Evolutionary conservation across 2,113 vertebrate genomes (phyloP), one percentile per base, ranked within the genome.

Genomic region (Oreochromis spilurus): DNA sequence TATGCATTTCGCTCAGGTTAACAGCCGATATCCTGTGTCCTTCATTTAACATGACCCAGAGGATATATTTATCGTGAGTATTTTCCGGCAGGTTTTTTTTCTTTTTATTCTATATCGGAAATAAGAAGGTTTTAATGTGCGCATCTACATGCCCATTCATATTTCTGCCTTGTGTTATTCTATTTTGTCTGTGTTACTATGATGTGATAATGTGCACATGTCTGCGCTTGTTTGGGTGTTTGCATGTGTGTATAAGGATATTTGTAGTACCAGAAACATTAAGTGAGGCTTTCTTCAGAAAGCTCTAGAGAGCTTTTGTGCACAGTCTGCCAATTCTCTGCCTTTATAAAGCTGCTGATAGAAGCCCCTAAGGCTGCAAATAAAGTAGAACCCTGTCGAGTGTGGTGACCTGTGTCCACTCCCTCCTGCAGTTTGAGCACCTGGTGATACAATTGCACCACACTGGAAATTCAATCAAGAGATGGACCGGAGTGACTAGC

Each of bases 1-100:
- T 97, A 99, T 99, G 96, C 96, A 99, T 97, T 88, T 93, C 86
- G 93, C 92, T 95, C 95, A 96, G 94, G 96, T 95, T 94, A 95
- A 96, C 84, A 3, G 92, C 92, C 95, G 94, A 96, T 97, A 97
- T 98, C 97, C 95, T 91, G 96, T 98, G 96, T 98, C 97, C 95
- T 87, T 93, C 91, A 88, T 83, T 92, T 82, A 92, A 88, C 87
- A 93, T 93, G 89, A 94, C 84, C 88, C 95, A 91, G 92, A 94
- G 93, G 87, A 95, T 84, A 87, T 86, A 95, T 95, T 96, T 90
- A 93, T 95, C 88, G 94, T 95, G 94, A 96, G 95, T 53, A 67
- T 50, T 83, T 72, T 67, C 16, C 21, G 0, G 9, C 80, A 52
- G 24, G 4, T 26, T 55, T 53, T 29, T 54, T 48, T 24, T 36